Conservation (phyloP, 2,113 vertebrate genomes). For the Hippocampus zosterae region DNA sequence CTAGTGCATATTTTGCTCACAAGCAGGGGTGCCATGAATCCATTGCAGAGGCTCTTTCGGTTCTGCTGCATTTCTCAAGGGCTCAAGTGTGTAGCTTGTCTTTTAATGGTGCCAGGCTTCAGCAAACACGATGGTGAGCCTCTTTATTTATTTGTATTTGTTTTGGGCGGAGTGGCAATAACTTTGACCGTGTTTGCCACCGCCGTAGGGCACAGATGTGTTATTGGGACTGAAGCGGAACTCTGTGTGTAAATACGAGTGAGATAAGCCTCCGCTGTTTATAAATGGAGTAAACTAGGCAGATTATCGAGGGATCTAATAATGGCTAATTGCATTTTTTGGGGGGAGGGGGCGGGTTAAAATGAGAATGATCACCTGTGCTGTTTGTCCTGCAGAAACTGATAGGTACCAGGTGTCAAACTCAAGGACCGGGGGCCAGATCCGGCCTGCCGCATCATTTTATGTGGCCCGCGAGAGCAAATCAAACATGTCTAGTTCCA, state of each 20-base stretch:
- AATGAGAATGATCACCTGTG: constrained; percentile 39
- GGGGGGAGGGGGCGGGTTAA: constrained; percentile 11
- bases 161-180: constrained; percentile 26
- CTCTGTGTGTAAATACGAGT: constrained; percentile 42
- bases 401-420: not conserved
- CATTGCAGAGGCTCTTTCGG: constrained; percentile 13
- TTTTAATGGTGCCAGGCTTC: constrained; percentile 4
- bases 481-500: no score
- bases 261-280: constrained; percentile 52
- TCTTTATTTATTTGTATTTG: not conserved
- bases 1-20: constrained; percentile 35
- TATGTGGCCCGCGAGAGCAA: no score
- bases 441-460: no score
- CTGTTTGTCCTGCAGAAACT: constrained; percentile 20
- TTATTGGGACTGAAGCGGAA: constrained; percentile 19
- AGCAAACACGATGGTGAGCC: constrained; percentile 1
- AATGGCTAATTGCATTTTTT: constrained; percentile 60
- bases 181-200: constrained; percentile 42
- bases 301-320: constrained; percentile 44
- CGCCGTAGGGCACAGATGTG: constrained; percentile 4
- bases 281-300: constrained; percentile 52
- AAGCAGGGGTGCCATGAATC: constrained; percentile 31
- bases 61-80: constrained; percentile 21
- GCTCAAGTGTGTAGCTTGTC: constrained; percentile 11
- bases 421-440: no score